Evolutionary conservation across 2,888 invertebrate species (phyloP), one percentile per base, ranked within the genome.

Genomic region (Philaethria dido): DNA sequence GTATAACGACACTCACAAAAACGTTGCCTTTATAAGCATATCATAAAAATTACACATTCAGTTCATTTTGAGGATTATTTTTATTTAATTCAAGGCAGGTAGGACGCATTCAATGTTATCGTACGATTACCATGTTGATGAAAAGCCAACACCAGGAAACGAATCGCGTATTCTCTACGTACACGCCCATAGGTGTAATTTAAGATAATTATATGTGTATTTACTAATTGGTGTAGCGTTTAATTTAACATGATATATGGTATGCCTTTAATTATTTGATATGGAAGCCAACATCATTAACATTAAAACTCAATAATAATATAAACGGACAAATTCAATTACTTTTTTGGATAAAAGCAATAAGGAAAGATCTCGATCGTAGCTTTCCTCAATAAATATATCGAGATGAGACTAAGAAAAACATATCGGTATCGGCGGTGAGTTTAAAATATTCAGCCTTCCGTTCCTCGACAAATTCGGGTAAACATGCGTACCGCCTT

Each of bases 41-140:
- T 16, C 36, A 78, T 80, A 78, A 81, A 85, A 86, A 87, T 87
- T 84, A 82, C 81, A 75, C 78, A 80, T 80, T 82, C 80, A 78
- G 79, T 80, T 82, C 85, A 83, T 86, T 88, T 85, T 83, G 81
- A 73, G 73, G 80, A 83, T 86, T 92, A 92, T 92, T 92, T 92
- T 89, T 91, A 91, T 92, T 91, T 90, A 90, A 92, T 91, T 89
- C 89, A 82, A 87, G 86, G 82, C 90, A 88, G 89, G 88, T 88
- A 86, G 81, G 82, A 79, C 77, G 77, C 78, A 77, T 77, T 82
- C 87, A 86, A 89, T 91, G 90, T 92, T 92, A 90, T 92, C 89
- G 82, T 82, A 87, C 89, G 89, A 91, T 92, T 92, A 90, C 83
- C 90, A 91, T 92, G 85, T 86, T 92, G 90, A 92, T 92, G 91